Base-by-base conservation (phyloP, 2,797 vertebrate genomes). In the Alosa sapidissima region DNA sequence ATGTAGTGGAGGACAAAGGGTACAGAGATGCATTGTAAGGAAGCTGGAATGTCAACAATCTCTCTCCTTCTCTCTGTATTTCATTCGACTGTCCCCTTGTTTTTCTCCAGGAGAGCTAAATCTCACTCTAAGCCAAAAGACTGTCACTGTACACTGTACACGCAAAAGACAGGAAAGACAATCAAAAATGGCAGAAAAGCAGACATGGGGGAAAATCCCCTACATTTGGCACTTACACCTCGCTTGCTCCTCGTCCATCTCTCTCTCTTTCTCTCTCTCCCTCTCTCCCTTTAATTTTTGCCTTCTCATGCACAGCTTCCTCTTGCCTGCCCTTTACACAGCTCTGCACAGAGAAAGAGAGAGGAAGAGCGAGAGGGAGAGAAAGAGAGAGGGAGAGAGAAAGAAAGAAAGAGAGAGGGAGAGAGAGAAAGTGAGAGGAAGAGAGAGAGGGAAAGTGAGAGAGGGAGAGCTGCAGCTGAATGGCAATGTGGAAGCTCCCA, bases 241-340 rank as follows among this genome's bases (percentile, higher is more conserved):
- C 13, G 14, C 68, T 41, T 0, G n/a, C 14, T 33, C 7, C 28
- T 13, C 24, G 8, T n/a, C 8, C 24, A 24, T 62, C 8, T 16
- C 60, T 62, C 60, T 62, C 60, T 62, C 60, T 45, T 81, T 82
- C 84, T 72, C 48, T 81, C 82, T 87, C 55, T 68, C 60, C 82
- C 83, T 83, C 58, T 87, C 24, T 13, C 52, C 11, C 81, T 82
- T 72, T 87, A 82, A 19, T 21, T 84, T 75, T 21, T 19, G 45
- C 65, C 48, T 82, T 81, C 81, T 78, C 72, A 78, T 78, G 72
- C 41, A 78, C 72, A 55, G 75, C 83, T 81, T 81, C 19, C n/a
- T 5, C 3, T 3, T 54, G 78, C 78, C 75, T 58, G 54, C 36
- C 36, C 75, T 52, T 62, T 55, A 58, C 51, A 84, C 81, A 6